Evolutionary conservation across 2,113 vertebrate genomes (phyloP), one percentile per base, ranked within the genome.

Genomic region (Empidonax alnorum): DNA sequence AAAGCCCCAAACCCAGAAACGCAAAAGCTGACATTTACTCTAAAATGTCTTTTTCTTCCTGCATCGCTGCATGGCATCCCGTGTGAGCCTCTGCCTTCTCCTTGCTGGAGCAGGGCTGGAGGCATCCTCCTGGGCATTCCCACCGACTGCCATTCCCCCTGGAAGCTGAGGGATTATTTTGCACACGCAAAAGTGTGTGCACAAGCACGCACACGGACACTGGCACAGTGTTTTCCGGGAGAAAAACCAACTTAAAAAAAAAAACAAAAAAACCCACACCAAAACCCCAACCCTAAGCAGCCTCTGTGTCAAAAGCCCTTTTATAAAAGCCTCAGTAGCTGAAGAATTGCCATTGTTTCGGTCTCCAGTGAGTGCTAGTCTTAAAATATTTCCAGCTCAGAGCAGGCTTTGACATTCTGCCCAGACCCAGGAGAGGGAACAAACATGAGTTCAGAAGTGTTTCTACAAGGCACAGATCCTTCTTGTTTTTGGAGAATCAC

Each of bases 401-500:
- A 96, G 92, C 94, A 93, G 81, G 94, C 93, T 94, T 92, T 97
- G 97, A 97, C 95, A 91, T 96, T 96, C 93, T 96, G 91, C 95
- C 94, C 97, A 91, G 96, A 74, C 94, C 91, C 95, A 74, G 52
- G 88, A 90, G 94, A 96, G 91, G 77, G 84, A 96, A 94, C 81
- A 86, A 81, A 84, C 80, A 83, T 0, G 83, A 94, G 85, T 65
- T 95, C 80, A 92, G 94, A 94, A 95, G 41, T 46, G 76, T 76
- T 94, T 86, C 93, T 78, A 53, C 83, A 72, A 58, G 53, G 69
- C 90, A 44, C 83, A 37, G 84, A 82, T 89, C 88, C 86, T 78
- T 61, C 92, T 92, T 47, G 61, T 82, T 77, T 68, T 17, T 10
- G 17, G 71, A 84, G 72, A 87, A 7, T 31, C 44, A 13, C 14